Evolutionary conservation across 2,797 vertebrate genomes (phyloP).

Genomic region (Danionella dracula): DNA sequence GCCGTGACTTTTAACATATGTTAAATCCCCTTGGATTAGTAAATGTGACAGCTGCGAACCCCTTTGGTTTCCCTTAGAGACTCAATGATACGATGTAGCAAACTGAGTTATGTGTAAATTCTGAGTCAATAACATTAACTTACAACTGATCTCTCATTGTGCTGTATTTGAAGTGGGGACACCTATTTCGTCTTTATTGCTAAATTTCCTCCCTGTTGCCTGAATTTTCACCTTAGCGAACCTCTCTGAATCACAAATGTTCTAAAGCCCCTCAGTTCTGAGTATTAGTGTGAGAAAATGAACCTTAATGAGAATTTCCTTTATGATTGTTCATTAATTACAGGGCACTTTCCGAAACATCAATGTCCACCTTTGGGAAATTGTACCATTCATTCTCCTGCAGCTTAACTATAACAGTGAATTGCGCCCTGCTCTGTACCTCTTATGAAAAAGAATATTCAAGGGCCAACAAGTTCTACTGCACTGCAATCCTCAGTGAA

Average conservation of each 20-base stretch:
- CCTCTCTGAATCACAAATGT: slow-evolving; percentile 24
- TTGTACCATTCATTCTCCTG: neutral
- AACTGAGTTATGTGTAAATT: slow-evolving; percentile 29
- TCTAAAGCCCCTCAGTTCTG: neutral
- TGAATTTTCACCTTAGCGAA: slow-evolving; percentile 41
- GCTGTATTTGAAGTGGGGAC: too few relatives aligned
- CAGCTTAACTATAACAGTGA: neutral
- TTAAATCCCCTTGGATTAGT: slow-evolving; percentile 65
- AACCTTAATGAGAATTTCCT: slow-evolving; percentile 14
- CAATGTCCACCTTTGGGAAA: slow-evolving; percentile 27
- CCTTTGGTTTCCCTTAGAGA: slow-evolving; percentile 54
- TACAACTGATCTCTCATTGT: slow-evolving; percentile 30
- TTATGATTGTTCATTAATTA: slow-evolving; percentile 13
- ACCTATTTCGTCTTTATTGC: slow-evolving; percentile 4
- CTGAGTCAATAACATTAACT: slow-evolving; percentile 35
- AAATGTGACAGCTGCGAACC: slow-evolving; percentile 62
- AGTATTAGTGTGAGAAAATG: neutral
- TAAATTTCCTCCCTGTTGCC: neutral
- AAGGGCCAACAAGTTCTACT: slow-evolving; percentile 6
- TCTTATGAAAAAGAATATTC: slow-evolving; percentile 28
- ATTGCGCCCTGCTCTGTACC: slow-evolving; percentile 21
- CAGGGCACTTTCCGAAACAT: neutral
- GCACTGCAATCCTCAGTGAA: slow-evolving; percentile 20
- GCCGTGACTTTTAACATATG: slow-evolving; percentile 64
- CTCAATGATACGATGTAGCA: slow-evolving; percentile 21